Evolutionary conservation across 2,797 vertebrate species (phyloP).

Genomic region (Oreortyx pictus): DNA sequence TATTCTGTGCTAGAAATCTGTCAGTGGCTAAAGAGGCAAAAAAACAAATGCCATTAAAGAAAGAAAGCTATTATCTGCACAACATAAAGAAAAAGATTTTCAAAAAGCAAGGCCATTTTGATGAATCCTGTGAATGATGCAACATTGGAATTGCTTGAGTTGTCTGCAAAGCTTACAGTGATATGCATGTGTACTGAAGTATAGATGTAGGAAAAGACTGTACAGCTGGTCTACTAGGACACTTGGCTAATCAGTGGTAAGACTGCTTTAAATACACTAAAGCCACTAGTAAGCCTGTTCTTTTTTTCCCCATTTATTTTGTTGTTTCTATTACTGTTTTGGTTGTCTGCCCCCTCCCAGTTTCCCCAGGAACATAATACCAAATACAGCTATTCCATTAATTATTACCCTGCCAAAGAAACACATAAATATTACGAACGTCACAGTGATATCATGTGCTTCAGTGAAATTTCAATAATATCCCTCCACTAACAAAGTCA

Average conservation of each 20-base stretch:
- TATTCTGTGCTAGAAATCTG: not conserved
- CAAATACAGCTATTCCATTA: not conserved
- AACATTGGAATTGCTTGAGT: not conserved
- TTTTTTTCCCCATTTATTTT: not conserved
- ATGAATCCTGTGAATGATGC: not conserved
- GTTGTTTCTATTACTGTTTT: not conserved
- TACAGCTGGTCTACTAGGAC: not conserved
- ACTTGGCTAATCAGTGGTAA: not conserved
- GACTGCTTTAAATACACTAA: not conserved
- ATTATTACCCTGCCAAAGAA: not conserved
- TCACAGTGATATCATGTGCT: fast-evolving
- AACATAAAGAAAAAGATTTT: not conserved
- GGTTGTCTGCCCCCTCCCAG: not conserved
- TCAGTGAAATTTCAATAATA: not conserved
- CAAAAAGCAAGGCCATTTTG: not conserved
- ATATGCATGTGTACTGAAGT: not conserved
- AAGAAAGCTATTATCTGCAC: not conserved
- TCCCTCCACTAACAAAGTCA: not conserved
- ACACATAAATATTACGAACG: not conserved
- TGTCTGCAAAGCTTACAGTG: not conserved
- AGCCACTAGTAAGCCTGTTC: not conserved
- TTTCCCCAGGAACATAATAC: not conserved
- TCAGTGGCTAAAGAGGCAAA: not conserved
- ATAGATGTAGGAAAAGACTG: not conserved
- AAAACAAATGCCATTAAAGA: not conserved